Evolutionary conservation across 2,113 vertebrate species (phyloP).

Genomic region (Neodontobutis hainanensis): DNA sequence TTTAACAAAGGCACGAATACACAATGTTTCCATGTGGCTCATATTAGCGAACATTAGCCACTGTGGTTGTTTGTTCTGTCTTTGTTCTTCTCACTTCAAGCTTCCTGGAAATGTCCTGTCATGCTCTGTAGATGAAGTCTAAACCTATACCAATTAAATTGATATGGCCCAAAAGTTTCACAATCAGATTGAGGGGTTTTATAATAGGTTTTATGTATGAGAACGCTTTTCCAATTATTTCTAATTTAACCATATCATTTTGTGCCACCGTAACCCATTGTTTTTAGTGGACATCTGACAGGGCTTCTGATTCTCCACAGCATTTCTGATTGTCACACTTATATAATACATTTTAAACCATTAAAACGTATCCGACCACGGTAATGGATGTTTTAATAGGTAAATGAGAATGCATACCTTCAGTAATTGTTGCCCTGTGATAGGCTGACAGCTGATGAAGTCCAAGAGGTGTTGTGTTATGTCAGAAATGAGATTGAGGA

Average conservation of each 20-base stretch:
- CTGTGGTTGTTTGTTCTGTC: slow-evolving; percentile 21
- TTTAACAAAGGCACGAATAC: slow-evolving; percentile 58
- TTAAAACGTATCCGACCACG: slow-evolving; percentile 31
- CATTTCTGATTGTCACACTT: slow-evolving; percentile 20
- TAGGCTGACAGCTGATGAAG: slow-evolving; percentile 39
- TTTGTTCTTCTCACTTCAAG: slow-evolving; percentile 50
- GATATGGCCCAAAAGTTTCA: slow-evolving; percentile 70
- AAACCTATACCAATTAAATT: slow-evolving; percentile 74
- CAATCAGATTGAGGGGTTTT: slow-evolving; percentile 39
- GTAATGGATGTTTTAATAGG: slow-evolving; percentile 36
- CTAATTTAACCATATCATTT: slow-evolving; percentile 8
- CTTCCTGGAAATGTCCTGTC: slow-evolving; percentile 39
- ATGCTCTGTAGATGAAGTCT: slow-evolving; percentile 36
- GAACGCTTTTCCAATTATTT: slow-evolving; percentile 6
- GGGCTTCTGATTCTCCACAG: slow-evolving; percentile 15
- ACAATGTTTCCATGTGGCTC: slow-evolving; percentile 26
- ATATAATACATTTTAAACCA: slow-evolving; percentile 40
- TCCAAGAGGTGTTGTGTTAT: slow-evolving; percentile 25
- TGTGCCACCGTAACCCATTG: neutral
- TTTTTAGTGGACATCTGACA: neutral
- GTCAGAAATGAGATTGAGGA: slow-evolving; percentile 51
- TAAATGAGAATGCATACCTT: slow-evolving; percentile 32
- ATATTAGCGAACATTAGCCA: slow-evolving; percentile 58
- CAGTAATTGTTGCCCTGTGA: slow-evolving; percentile 37
- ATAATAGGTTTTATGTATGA: slow-evolving; percentile 20